Conservation (phyloP, 2,113 vertebrate species). For the Nannobrachium achirus region DNA sequence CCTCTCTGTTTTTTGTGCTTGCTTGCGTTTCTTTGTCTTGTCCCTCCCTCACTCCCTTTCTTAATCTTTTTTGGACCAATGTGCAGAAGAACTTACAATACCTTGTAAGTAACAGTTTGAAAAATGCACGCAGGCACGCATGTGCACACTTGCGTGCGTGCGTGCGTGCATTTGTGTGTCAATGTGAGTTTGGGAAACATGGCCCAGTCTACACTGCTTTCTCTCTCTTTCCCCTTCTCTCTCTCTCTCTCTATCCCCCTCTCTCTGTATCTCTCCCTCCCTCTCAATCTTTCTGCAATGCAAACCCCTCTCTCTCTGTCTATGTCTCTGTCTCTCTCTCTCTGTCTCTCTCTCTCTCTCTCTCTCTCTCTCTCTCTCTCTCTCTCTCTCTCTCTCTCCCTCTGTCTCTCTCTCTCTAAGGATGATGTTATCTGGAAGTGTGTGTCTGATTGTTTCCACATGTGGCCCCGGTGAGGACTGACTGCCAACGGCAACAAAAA, state of each 20-base stretch:
- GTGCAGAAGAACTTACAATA: constrained; percentile 45
- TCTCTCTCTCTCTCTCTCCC: no score
- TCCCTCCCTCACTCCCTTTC: constrained; percentile 11
- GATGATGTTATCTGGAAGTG: constrained; percentile 79
- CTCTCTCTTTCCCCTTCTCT: no score
- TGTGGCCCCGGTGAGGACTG: constrained; percentile 57
- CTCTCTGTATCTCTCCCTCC: no score
- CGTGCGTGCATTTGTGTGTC: no score
- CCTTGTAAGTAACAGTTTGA: constrained; percentile 54
- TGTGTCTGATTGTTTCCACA: constrained; percentile 82
- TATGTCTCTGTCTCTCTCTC: no score
- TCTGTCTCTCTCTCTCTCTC: no score
- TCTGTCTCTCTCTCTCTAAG: constrained; percentile 1
- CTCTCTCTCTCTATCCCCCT: no score
- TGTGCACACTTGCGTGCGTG: no score
- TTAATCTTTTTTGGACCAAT: constrained; percentile 38
- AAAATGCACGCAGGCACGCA: constrained; percentile 45
- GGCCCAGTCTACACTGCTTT: constrained; percentile 42
- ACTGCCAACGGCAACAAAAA: constrained; percentile 64
- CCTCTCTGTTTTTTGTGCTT: neutral
- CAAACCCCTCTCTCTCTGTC: no score
- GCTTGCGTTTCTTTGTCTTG: no score
- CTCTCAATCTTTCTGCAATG: no score
- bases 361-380: no score
- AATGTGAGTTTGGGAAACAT: constrained; percentile 56